Evolutionary conservation across 2,113 vertebrate species (phyloP).

Genomic region (Dermatemys mawii): DNA sequence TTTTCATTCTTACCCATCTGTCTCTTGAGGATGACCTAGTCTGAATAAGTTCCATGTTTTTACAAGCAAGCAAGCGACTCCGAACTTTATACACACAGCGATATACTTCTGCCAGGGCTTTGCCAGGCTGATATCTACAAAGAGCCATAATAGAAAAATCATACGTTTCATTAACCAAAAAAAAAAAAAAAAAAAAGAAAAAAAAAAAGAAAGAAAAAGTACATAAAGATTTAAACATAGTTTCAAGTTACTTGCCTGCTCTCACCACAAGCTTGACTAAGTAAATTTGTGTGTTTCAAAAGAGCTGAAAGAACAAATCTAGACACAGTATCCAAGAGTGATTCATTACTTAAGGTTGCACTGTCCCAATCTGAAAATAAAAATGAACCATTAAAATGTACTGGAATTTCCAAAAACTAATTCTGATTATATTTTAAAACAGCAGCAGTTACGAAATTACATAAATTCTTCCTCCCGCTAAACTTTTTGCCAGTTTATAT

Average conservation of each 20-base stretch:
- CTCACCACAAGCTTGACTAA: conserved; percentile 90
- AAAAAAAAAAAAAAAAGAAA: too few relatives aligned
- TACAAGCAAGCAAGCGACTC: conserved; percentile 94
- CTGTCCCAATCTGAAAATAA: conserved; percentile 95
- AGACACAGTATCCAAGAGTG: conserved; percentile 93
- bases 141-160: conserved; percentile 25
- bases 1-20: conserved; percentile 87
- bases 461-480: background rate
- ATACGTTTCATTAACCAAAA: background rate
- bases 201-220: background rate
- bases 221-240: background rate
- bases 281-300: conserved; percentile 93
- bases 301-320: conserved; percentile 95
- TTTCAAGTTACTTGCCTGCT: conserved; percentile 85
- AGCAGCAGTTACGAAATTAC: background rate
- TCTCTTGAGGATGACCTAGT: conserved; percentile 92
- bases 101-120: conserved; percentile 92
- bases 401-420: background rate
- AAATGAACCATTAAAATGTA: conserved; percentile 40
- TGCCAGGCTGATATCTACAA: conserved; percentile 93
- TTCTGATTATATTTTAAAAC: background rate
- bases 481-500: background rate
- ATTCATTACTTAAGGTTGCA: conserved; percentile 91
- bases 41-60: conserved; percentile 95
- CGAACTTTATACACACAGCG: conserved; percentile 96